phyloP scores from a whole-genome alignment of 2,888 invertebrate species.

The Cactoblastis cactorum region DNA sequence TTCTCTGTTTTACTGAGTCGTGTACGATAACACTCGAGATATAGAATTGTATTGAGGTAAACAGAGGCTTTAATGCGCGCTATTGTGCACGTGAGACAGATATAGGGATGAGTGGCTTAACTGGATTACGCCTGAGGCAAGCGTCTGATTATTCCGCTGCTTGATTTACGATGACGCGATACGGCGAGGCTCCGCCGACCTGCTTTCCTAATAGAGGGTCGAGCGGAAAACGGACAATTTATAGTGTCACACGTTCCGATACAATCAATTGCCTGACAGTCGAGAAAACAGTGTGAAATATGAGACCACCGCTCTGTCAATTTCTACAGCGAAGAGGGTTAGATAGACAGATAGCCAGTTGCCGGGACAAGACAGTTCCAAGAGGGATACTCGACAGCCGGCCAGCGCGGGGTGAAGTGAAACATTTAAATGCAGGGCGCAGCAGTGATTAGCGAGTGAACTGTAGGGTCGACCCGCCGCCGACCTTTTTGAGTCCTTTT shows the following conservation, averaged over 20 bases:
- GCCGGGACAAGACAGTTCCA: slow-evolving; percentile 33
- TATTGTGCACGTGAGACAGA: slow-evolving; percentile 66
- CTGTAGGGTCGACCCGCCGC: slow-evolving; percentile 43
- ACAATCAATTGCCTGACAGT: slow-evolving; percentile 54
- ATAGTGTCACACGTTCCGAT: slow-evolving; percentile 57
- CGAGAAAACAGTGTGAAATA: slow-evolving; percentile 59
- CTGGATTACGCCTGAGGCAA: slow-evolving; percentile 63
- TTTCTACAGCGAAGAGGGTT: slow-evolving; percentile 51
- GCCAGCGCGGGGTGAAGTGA: slow-evolving; percentile 48
- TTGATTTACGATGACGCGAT: slow-evolving; percentile 75
- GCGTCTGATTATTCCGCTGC: slow-evolving; percentile 68
- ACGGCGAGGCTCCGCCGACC: slow-evolving; percentile 48
- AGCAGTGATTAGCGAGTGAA: slow-evolving; percentile 64
- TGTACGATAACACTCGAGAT: slow-evolving; percentile 39
- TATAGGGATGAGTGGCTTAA: slow-evolving; percentile 67
- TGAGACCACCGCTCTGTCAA: slow-evolving; percentile 57
- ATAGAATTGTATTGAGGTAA: slow-evolving; percentile 33
- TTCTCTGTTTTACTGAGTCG: slow-evolving; percentile 49
- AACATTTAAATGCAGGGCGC: slow-evolving; percentile 71
- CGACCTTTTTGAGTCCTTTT: slow-evolving; percentile 47
- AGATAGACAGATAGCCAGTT: slow-evolving; percentile 17
- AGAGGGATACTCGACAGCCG: slow-evolving; percentile 34
- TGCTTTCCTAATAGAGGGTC: slow-evolving; percentile 57
- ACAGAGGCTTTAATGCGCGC: slow-evolving; percentile 46
- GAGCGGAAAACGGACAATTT: slow-evolving; percentile 62